These are phyloP conservation scores for Acanthopleura granulata DNA, from an alignment of 2,888 invertebrate genomes.

Conservation along the genomic window DNA sequence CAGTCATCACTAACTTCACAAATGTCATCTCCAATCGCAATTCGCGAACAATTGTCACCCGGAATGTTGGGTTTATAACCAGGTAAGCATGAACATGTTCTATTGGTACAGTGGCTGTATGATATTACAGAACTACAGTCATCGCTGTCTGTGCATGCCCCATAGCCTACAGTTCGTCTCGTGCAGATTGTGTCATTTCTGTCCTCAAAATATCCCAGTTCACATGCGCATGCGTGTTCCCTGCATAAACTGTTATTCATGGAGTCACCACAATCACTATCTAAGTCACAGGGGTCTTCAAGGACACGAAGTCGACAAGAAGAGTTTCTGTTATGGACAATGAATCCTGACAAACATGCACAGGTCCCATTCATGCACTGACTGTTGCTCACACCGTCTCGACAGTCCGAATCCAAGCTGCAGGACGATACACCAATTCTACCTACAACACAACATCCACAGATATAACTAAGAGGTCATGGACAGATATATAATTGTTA, in stretches of 20 bases:
- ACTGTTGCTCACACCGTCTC: slow-evolving; percentile 31
- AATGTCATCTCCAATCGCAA: slow-evolving; percentile 24
- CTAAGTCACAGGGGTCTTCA: slow-evolving; percentile 27
- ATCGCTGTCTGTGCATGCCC: slow-evolving; percentile 27
- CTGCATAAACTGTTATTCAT: slow-evolving; percentile 35
- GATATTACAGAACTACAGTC: slow-evolving; percentile 38
- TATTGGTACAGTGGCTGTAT: slow-evolving; percentile 31
- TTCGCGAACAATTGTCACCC: not conserved
- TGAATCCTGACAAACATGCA: slow-evolving; percentile 31
- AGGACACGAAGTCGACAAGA: slow-evolving; percentile 30
- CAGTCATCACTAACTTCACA: slow-evolving; percentile 33
- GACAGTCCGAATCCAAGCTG: slow-evolving; percentile 30
- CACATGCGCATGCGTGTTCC: slow-evolving; percentile 30
- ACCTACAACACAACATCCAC: slow-evolving; percentile 19
- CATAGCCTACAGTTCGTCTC: slow-evolving; percentile 35
- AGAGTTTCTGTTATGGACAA: slow-evolving; percentile 24
- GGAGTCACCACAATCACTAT: slow-evolving; percentile 33
- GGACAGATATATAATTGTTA: no score
- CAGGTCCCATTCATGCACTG: slow-evolving; percentile 31
- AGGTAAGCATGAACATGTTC: slow-evolving; percentile 21
- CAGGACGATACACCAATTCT: slow-evolving; percentile 27
- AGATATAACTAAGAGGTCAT: no score
- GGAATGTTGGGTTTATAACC: slow-evolving; percentile 15
- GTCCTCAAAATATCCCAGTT: slow-evolving; percentile 27
- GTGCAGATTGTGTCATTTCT: slow-evolving; percentile 27